phyloP scores from a whole-genome alignment of 2,797 vertebrate genomes.

The Ispidina lecontei region DNA sequence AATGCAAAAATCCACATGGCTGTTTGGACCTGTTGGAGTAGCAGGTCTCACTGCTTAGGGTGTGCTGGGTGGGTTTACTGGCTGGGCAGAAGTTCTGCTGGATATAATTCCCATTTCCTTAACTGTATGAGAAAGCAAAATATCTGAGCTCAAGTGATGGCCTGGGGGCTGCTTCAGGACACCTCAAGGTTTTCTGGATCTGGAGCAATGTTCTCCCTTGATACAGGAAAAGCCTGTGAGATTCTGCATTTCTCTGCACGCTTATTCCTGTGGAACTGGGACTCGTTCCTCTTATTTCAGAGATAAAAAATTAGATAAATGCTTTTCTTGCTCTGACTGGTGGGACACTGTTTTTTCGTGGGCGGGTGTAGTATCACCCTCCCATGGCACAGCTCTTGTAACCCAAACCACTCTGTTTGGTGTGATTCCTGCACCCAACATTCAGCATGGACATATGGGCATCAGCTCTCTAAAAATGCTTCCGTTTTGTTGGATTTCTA shows the following conservation, averaged over 20 bases:
- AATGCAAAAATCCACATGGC: fast-evolving
- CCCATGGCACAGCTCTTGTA: fast-evolving
- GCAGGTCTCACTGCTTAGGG: not conserved
- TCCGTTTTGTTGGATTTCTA: not conserved
- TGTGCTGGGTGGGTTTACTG: not conserved
- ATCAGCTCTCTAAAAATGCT: not conserved
- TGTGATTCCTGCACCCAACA: too few relatives aligned
- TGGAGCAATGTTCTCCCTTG: not conserved
- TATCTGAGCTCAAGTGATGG: not conserved
- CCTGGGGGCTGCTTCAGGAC: fast-evolving
- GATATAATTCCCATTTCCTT: not conserved
- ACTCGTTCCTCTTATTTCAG: not conserved
- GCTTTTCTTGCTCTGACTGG: not conserved
- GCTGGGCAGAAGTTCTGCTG: not conserved
- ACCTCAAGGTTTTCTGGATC: not conserved
- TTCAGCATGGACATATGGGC: not conserved
- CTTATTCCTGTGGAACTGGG: not conserved
- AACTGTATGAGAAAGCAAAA: not conserved
- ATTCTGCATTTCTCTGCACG: not conserved
- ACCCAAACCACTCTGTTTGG: too few relatives aligned
- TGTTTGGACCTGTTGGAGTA: fast-evolving
- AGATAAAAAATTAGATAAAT: not conserved
- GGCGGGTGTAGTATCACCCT: not conserved
- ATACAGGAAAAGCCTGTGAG: not conserved
- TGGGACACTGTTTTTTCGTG: not conserved